Conservation (phyloP, 2,888 invertebrate species). For the Clitarchus hookeri region DNA sequence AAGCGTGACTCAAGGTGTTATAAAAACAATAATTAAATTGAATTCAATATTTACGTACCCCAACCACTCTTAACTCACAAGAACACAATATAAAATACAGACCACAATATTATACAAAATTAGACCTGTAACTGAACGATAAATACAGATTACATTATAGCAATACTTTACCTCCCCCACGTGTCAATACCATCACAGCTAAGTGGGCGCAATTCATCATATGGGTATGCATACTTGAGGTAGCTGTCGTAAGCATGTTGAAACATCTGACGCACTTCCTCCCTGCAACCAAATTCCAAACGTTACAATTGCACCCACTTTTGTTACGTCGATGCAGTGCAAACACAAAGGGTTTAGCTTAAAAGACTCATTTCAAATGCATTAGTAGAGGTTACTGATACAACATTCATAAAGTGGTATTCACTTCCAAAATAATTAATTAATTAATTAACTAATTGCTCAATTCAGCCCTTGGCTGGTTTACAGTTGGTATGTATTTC, state of each 20-base stretch:
- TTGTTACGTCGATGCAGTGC: no score
- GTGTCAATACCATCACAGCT: constrained; percentile 97
- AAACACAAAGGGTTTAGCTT: background rate
- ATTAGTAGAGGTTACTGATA: background rate
- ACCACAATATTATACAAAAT: no score
- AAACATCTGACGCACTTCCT: constrained; percentile 93
- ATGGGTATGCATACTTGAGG: constrained; percentile 89
- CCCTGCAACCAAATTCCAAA: constrained; percentile 55
- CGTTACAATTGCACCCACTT: background rate
- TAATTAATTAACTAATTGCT: background rate
- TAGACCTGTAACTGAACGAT: no score
- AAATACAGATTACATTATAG: background rate
- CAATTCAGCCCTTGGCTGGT: no score
- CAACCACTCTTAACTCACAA: no score
- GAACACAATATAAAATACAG: no score
- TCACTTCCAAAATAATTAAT: background rate
- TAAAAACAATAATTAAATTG: no score
- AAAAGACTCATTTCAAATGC: background rate
- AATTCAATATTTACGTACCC: no score
- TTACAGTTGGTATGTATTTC: no score
- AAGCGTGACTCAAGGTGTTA: no score
- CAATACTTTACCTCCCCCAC: constrained; percentile 73
- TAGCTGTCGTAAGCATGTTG: constrained; percentile 98
- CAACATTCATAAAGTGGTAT: background rate
- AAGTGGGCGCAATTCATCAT: constrained; percentile 93